Conservation (phyloP, 2,797 vertebrate genomes). For the Taeniopygia guttata region DNA sequence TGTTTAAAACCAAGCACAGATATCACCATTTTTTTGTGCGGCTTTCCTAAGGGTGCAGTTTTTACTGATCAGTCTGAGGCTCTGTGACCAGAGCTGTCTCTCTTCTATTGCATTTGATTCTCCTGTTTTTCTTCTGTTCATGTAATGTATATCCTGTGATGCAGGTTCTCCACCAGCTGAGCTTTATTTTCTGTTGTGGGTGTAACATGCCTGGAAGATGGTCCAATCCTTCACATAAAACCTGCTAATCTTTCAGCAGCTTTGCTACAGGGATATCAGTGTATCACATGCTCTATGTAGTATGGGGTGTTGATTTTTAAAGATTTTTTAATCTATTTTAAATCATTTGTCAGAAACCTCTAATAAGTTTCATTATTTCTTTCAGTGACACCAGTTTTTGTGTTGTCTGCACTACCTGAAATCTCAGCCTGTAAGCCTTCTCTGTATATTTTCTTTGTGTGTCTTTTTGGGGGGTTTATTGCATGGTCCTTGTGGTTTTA, state of each 20-base stretch:
- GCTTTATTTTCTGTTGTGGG: not conserved
- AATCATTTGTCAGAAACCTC: not conserved
- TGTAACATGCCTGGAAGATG: not conserved
- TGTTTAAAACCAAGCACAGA: rapidly evolving
- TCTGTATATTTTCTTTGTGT: not conserved
- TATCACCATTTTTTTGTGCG: not conserved
- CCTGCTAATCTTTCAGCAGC: not conserved
- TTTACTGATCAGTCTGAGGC: not conserved
- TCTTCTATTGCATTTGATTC: not conserved
- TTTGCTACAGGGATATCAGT: not conserved
- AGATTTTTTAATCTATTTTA: not conserved
- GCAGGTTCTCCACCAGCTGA: not conserved
- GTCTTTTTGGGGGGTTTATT: not conserved
- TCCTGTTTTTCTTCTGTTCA: not conserved
- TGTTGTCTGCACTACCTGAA: not conserved
- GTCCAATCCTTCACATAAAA: not conserved
- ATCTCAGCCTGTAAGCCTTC: not conserved
- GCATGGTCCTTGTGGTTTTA: not conserved
- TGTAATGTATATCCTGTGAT: not conserved
- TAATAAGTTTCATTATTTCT: not conserved
- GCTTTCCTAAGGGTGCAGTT: not conserved
- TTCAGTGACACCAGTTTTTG: not conserved
- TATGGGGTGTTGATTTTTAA: not conserved
- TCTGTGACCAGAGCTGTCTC: not conserved
- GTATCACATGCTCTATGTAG: not conserved